Evolutionary conservation across 2,113 vertebrate species (phyloP).

Genomic region (Phocoena sinus): DNA sequence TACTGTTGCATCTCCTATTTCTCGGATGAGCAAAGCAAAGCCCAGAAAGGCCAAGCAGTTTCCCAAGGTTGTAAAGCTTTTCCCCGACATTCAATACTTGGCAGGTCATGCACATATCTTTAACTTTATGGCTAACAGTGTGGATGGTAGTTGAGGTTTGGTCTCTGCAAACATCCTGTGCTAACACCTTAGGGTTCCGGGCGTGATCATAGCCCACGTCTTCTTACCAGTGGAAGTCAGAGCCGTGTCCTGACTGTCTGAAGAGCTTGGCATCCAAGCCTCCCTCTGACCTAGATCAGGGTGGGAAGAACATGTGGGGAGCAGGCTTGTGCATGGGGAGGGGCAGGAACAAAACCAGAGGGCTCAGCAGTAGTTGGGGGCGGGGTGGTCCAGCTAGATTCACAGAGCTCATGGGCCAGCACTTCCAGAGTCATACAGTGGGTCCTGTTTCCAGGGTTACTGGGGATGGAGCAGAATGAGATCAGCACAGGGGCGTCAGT

Average conservation of each 20-base stretch:
- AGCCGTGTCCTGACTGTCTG: not conserved
- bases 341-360: not conserved
- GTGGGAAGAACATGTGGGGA: not conserved
- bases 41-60: not conserved
- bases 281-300: not conserved
- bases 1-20: not conserved
- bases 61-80: not conserved
- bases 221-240: not conserved
- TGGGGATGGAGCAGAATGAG: not conserved
- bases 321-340: not conserved
- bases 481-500: not conserved
- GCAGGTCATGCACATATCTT: not conserved
- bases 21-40: not conserved
- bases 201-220: not conserved
- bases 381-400: not conserved
- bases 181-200: not conserved
- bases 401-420: not conserved
- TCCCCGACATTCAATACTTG: not conserved
- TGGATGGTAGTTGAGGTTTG: not conserved
- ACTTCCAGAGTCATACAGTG: not conserved
- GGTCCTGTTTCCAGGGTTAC: not conserved
- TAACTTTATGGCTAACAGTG: not conserved
- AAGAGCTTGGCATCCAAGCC: not conserved
- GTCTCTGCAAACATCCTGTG: not conserved
- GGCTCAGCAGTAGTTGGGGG: not conserved